A percentile compares a stretch with the other conserved stretches of the same genome.
Evolutionary conservation across 2,113 vertebrate species (phyloP).

Genomic region (Rhinoptilus africanus): DNA sequence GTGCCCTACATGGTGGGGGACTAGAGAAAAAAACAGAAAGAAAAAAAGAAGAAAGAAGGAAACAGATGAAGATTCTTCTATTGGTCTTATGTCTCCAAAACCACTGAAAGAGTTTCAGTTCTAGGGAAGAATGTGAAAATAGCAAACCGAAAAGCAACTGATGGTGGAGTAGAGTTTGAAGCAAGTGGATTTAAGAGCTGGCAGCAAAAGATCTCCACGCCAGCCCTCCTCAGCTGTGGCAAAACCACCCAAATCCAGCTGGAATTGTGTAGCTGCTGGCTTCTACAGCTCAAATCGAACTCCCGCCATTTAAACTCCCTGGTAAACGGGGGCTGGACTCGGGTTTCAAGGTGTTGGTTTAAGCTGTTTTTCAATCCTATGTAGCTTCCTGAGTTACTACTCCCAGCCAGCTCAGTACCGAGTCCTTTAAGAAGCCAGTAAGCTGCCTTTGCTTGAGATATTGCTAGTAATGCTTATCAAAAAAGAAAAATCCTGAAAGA

Average conservation of each 20-base stretch:
- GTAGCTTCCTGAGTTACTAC: background rate
- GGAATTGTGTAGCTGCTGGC: background rate
- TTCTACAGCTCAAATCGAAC: background rate
- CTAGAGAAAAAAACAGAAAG: background rate
- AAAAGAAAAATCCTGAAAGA: background rate
- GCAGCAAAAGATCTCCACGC: background rate
- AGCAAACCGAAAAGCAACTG: background rate
- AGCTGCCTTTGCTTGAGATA: background rate
- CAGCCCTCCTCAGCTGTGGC: background rate
- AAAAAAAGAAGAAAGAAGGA: background rate
- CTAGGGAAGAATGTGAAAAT: background rate
- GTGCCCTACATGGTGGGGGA: background rate
- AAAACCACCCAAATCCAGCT: background rate
- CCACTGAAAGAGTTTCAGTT: background rate
- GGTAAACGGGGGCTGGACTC: background rate
- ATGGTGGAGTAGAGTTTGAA: background rate
- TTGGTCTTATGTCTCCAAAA: background rate
- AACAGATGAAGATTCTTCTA: background rate
- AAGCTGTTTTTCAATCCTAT: background rate
- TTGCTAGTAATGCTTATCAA: background rate
- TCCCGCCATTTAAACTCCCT: background rate
- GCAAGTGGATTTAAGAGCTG: background rate
- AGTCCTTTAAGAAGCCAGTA: background rate
- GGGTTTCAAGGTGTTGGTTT: background rate
- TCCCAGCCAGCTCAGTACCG: background rate